phyloP scores from a whole-genome alignment of 2,797 vertebrate genomes.

The Crax fasciolata region DNA sequence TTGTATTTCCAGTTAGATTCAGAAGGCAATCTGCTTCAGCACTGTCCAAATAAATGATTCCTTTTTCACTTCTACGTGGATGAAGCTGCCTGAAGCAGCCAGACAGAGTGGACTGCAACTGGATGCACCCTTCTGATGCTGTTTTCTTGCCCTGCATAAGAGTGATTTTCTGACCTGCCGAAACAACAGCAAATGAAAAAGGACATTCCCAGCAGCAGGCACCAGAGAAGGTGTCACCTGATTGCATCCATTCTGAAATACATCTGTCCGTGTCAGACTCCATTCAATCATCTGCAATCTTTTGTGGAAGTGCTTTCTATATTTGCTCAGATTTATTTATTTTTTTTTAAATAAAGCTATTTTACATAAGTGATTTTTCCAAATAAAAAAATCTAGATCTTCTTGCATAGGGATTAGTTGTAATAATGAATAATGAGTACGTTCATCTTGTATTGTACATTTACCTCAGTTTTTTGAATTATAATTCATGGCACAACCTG shows the following conservation, averaged over 20 bases:
- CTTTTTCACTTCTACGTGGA: neutral
- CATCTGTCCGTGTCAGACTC: neutral
- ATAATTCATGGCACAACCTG: neutral
- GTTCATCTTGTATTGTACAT: neutral
- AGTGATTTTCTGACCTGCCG: neutral
- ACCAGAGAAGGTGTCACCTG: neutral
- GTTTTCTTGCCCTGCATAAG: neutral
- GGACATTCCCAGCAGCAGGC: neutral
- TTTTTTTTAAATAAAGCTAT: neutral
- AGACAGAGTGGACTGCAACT: neutral
- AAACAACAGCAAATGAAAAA: constrained; percentile 8
- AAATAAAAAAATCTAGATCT: neutral
- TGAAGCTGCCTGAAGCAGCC: neutral
- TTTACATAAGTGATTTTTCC: neutral
- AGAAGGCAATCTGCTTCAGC: neutral
- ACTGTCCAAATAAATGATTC: neutral
- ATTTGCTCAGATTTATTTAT: neutral
- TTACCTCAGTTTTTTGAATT: neutral
- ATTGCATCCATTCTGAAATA: neutral
- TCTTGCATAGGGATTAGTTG: neutral
- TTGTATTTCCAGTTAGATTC: neutral
- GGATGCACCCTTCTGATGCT: neutral
- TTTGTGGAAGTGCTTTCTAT: neutral
- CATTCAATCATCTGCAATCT: neutral
- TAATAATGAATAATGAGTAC: neutral